phyloP scores from a whole-genome alignment of 2,797 vertebrate genomes.

The Pseudocheirus occidentalis region DNA sequence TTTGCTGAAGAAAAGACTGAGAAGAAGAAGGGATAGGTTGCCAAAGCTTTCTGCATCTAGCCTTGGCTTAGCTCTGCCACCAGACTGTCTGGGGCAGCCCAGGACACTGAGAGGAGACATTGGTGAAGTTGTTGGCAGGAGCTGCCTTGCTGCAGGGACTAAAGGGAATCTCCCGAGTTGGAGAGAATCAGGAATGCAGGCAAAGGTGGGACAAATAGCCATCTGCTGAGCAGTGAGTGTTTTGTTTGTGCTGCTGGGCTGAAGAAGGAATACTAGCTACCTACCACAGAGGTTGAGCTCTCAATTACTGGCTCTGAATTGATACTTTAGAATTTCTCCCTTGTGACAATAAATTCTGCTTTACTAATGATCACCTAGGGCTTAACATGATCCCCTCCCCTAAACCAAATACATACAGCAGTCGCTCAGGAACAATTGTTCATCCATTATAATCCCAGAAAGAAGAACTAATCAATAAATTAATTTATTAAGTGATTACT shows the following conservation, averaged over 20 bases:
- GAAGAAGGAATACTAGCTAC: slow-evolving; percentile 48
- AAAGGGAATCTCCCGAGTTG: slow-evolving; percentile 66
- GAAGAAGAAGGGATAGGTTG: slow-evolving; percentile 55
- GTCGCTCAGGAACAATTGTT: neutral
- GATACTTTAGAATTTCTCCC: slow-evolving; percentile 45
- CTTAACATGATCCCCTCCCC: neutral
- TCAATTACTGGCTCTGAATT: slow-evolving; percentile 39
- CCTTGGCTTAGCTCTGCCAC: slow-evolving; percentile 51
- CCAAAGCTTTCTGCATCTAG: slow-evolving; percentile 76
- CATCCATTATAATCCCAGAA: slow-evolving; percentile 7
- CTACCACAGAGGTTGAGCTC: slow-evolving; percentile 34
- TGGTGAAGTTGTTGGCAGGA: slow-evolving; percentile 78
- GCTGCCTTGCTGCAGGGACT: slow-evolving; percentile 66
- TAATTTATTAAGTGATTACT: neutral
- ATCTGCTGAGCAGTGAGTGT: slow-evolving; percentile 72
- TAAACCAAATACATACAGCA: neutral
- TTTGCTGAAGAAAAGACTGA: slow-evolving; percentile 61
- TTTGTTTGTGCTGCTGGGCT: slow-evolving; percentile 66
- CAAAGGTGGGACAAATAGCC: slow-evolving; percentile 76
- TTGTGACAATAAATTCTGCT: neutral
- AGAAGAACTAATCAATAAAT: slow-evolving; percentile 7
- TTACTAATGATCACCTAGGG: neutral
- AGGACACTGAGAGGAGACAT: slow-evolving; percentile 76
- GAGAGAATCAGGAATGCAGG: slow-evolving; percentile 60
- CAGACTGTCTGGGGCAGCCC: slow-evolving; percentile 74